phyloP scores from a whole-genome alignment of 92 coral and sea anemone genomes.

The Porites evermanni region DNA sequence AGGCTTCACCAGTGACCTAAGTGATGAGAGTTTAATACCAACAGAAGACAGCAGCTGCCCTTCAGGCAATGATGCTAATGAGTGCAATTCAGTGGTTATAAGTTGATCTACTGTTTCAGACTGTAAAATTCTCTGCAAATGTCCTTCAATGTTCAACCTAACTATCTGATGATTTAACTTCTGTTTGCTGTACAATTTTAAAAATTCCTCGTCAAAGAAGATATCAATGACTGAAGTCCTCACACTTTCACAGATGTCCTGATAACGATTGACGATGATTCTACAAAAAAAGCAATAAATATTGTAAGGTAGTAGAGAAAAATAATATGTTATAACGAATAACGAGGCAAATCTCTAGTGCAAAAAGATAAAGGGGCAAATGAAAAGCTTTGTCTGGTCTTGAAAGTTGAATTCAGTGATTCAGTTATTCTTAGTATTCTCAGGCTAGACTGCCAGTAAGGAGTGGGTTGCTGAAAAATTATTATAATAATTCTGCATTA shows the following conservation, averaged over 20 bases:
- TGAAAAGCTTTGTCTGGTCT: too few species aligned
- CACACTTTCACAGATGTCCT: constrained; percentile 74
- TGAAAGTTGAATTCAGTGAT: too few species aligned
- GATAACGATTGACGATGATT: constrained; percentile 60
- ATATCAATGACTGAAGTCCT: constrained; percentile 62
- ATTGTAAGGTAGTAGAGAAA: neutral
- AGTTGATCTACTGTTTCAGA: constrained; percentile 79
- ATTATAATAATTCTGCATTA: too few species aligned
- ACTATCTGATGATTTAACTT: constrained; percentile 75
- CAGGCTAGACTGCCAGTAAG: too few species aligned
- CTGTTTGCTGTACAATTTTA: constrained; percentile 74
- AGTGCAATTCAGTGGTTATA: constrained; percentile 71
- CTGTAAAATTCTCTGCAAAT: constrained; percentile 69
- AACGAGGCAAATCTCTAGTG: neutral
- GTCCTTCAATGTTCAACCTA: constrained; percentile 81
- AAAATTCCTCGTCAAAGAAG: constrained; percentile 75
- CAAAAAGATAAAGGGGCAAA: too few species aligned
- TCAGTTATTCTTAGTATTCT: too few species aligned
- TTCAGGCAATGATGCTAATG: constrained; percentile 74
- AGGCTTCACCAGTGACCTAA: constrained; percentile 74
- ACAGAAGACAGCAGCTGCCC: constrained; percentile 73
- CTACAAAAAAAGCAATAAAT: constrained; percentile 30
- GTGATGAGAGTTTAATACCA: constrained; percentile 62
- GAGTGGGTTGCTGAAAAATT: too few species aligned
- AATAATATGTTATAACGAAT: neutral